Evolutionary conservation across 2,888 invertebrate species (phyloP).

Genomic region (Helicoverpa assulta): DNA sequence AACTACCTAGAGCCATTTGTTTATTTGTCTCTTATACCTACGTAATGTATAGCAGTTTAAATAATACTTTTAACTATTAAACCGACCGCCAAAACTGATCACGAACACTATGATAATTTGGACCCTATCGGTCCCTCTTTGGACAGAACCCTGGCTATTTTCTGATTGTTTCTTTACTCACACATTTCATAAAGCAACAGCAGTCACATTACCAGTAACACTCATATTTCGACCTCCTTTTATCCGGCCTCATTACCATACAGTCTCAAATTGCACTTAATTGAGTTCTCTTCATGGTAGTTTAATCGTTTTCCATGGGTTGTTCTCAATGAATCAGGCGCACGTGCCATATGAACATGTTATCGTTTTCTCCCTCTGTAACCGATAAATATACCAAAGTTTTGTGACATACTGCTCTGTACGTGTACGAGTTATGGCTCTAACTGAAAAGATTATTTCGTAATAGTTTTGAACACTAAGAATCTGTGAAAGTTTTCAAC

Average conservation of each 20-base stretch:
- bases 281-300: slow-evolving; percentile 37
- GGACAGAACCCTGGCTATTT: too few species aligned
- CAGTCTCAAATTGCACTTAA: slow-evolving; percentile 39
- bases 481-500: background rate
- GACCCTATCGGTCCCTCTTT: too few species aligned
- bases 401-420: slow-evolving; percentile 36
- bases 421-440: slow-evolving; percentile 1
- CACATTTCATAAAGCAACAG: background rate
- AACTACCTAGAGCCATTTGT: too few species aligned
- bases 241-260: slow-evolving; percentile 25
- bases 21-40: too few species aligned
- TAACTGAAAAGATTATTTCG: slow-evolving; percentile 15
- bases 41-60: too few species aligned
- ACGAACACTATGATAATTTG: too few species aligned
- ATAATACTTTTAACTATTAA: too few species aligned
- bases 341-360: slow-evolving; percentile 65
- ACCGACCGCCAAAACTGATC: too few species aligned
- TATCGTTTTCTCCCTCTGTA: slow-evolving; percentile 63
- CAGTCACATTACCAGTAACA: background rate
- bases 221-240: slow-evolving; percentile 18
- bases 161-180: too few species aligned
- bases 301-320: slow-evolving; percentile 40
- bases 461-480: background rate
- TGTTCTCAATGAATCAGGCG: slow-evolving; percentile 59
- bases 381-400: slow-evolving; percentile 61